These are phyloP conservation scores for Drosophila repletoides DNA, from an alignment of 1,140 invertebrate genomes.

Conservation along the genomic window DNA sequence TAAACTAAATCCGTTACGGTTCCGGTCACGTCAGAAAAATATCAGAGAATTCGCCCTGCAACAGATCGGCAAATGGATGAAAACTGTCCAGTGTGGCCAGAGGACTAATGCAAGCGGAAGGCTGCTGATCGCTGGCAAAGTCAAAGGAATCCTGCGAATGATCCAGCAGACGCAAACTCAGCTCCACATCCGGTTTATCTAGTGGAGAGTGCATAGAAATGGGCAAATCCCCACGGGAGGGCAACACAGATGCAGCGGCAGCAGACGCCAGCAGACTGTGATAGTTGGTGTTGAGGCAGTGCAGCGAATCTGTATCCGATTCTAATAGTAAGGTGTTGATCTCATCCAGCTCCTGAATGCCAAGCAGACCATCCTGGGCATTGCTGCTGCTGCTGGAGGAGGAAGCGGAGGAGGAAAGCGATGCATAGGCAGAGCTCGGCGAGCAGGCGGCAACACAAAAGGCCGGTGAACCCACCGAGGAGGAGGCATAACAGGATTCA, in stretches of 20 bases:
- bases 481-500: constrained; percentile 65
- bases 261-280: constrained; percentile 35
- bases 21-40: constrained; percentile 74
- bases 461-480: constrained; percentile 57
- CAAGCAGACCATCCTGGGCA: constrained; percentile 37
- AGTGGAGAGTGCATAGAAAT: constrained; percentile 45
- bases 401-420: constrained; percentile 56
- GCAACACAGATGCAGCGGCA: constrained; percentile 27
- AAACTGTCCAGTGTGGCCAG: constrained; percentile 64
- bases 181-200: constrained; percentile 70
- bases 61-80: constrained; percentile 68
- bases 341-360: constrained; percentile 53
- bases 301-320: constrained; percentile 84
- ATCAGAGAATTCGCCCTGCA: constrained; percentile 67
- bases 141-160: constrained; percentile 72
- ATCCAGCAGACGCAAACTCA: constrained; percentile 72
- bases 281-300: constrained; percentile 68
- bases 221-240: constrained; percentile 57
- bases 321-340: constrained; percentile 82
- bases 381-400: constrained; percentile 27
- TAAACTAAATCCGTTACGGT: constrained; percentile 17
- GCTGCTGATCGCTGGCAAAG: constrained; percentile 64
- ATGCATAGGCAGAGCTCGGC: constrained; percentile 54
- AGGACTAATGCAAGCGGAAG: constrained; percentile 76
- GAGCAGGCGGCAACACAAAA: constrained; percentile 37